phyloP scores from a whole-genome alignment of 2,113 vertebrate genomes.

The Rafetus swinhoei region DNA sequence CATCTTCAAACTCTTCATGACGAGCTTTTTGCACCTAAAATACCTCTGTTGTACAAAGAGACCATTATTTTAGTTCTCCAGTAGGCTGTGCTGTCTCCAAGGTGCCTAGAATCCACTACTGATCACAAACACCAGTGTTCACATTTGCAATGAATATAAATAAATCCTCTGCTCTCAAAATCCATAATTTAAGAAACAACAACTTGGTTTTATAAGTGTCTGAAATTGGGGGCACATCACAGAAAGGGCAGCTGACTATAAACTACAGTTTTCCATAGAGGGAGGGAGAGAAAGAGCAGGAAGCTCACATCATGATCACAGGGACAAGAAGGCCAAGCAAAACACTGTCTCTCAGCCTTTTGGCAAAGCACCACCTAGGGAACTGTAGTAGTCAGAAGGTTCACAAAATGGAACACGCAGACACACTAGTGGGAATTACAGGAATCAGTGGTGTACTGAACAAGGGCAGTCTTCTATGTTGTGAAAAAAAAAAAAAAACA shows the following conservation, averaged over 20 bases:
- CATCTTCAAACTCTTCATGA: neutral
- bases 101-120: neutral
- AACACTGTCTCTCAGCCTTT: neutral
- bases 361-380: neutral
- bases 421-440: neutral
- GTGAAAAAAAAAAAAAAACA: neutral
- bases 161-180: neutral
- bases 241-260: neutral
- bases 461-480: neutral
- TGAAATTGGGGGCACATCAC: neutral
- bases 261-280: no score
- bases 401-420: no score
- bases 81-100: neutral
- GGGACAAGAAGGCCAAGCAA: neutral
- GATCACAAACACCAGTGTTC: neutral
- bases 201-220: neutral
- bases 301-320: neutral
- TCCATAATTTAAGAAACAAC: neutral
- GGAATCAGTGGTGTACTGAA: neutral
- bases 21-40: neutral
- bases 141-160: neutral
- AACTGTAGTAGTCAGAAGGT: neutral
- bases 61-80: neutral
- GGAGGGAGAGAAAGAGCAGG: neutral
- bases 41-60: neutral